phyloP scores from a whole-genome alignment of 37 sponge, comb jelly and placozoan species.

The Hexactinellida sp. region DNA sequence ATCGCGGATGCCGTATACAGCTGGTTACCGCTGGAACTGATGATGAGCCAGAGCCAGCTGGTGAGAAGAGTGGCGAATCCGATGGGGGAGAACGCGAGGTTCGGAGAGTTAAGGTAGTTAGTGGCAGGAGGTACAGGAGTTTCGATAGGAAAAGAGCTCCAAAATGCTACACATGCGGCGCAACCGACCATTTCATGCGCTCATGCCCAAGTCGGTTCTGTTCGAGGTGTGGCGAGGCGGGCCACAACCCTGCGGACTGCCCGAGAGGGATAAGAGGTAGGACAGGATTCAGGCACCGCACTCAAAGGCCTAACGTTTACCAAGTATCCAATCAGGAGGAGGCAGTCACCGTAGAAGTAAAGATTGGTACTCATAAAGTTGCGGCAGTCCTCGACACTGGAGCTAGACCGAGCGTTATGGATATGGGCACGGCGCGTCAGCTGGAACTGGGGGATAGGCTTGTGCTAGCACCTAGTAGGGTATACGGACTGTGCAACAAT shows the following conservation, averaged over 20 bases:
- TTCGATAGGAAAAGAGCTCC: not conserved
- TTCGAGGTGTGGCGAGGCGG: not conserved
- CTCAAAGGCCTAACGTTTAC: not conserved
- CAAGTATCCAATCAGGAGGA: conserved; percentile 1
- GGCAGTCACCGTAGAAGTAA: not conserved
- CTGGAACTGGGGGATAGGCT: not conserved
- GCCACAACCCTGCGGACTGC: not conserved
- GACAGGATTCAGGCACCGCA: not conserved
- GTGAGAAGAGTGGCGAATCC: not conserved
- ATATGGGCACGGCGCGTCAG: not conserved
- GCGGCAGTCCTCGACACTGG: not conserved
- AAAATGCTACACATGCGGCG: not conserved
- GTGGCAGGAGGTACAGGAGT: not conserved
- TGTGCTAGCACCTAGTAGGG: not conserved
- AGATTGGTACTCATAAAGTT: not conserved
- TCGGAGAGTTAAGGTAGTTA: not conserved
- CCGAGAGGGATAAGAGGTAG: not conserved
- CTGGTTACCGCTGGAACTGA: not conserved
- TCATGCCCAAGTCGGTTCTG: not conserved
- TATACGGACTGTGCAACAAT: conserved; percentile 3
- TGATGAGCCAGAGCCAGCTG: not conserved
- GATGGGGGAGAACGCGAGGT: not conserved
- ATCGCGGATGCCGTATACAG: not conserved
- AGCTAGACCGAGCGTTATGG: not conserved
- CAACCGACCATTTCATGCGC: not conserved